These are phyloP conservation scores for Oceanodroma leucorhoa DNA, from an alignment of 2,797 vertebrate species.

Conservation along the genomic window DNA sequence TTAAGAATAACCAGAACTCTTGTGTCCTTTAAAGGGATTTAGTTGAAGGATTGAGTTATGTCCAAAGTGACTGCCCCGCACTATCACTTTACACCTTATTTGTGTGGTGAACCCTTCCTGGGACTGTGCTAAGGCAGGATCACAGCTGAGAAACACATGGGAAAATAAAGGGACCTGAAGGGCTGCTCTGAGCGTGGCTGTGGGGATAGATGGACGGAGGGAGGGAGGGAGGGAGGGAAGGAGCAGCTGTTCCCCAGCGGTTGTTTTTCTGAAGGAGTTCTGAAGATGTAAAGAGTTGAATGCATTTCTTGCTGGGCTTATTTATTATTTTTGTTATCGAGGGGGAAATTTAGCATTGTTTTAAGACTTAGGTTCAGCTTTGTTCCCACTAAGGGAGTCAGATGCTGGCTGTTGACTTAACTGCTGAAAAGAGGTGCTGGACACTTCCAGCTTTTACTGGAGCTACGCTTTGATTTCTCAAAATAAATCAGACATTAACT, in stretches of 20 bases:
- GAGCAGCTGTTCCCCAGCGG: neutral
- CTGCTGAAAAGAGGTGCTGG: neutral
- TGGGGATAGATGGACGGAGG: neutral
- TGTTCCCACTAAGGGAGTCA: neutral
- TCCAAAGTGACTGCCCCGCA: neutral
- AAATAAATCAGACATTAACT: neutral
- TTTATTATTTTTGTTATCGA: neutral
- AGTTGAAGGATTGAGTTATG: neutral
- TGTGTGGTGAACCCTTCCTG: neutral
- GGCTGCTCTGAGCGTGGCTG: neutral
- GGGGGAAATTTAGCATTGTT: neutral
- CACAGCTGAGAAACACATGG: neutral
- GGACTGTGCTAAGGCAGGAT: neutral
- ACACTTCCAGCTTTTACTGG: neutral
- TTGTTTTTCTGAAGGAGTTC: neutral
- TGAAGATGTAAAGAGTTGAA: neutral
- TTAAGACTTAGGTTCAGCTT: neutral
- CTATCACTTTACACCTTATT: neutral
- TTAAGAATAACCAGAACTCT: neutral
- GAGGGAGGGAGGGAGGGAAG: neutral
- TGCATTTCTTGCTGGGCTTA: constrained; percentile 8
- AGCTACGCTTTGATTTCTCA: neutral
- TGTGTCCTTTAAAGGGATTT: neutral
- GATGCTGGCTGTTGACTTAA: neutral
- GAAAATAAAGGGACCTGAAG: neutral